Evolutionary conservation across 35 echinoderm and acorn worm genomes (phyloP).

Genomic region (Strongylocentrotus purpuratus): DNA sequence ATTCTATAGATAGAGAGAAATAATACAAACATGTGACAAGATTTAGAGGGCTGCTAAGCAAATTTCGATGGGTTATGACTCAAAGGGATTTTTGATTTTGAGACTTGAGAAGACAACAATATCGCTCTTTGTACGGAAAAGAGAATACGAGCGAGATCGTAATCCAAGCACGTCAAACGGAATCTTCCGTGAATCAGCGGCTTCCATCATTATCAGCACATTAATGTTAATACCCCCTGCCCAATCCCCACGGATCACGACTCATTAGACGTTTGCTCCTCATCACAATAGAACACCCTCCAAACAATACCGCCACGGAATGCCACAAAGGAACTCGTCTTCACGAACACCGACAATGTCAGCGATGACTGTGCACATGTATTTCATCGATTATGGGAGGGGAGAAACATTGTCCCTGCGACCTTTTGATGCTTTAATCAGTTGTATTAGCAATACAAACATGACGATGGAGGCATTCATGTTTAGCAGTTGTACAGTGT

Average conservation of each 20-base stretch:
- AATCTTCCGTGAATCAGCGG: neutral
- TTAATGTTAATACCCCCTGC: neutral
- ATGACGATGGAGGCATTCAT: neutral
- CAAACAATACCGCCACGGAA: neutral
- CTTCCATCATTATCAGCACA: conserved; percentile 10
- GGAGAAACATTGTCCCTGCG: neutral
- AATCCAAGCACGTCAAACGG: neutral
- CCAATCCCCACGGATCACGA: neutral
- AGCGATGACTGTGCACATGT: neutral
- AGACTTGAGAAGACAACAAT: too few relatives aligned
- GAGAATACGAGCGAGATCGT: neutral
- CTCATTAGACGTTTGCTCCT: neutral
- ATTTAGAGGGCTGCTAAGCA: too few relatives aligned
- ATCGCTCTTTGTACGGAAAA: too few relatives aligned
- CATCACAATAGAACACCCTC: neutral
- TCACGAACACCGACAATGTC: neutral
- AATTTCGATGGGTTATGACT: neutral
- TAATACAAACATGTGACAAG: too few relatives aligned
- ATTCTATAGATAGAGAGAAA: too few relatives aligned
- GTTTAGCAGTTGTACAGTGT: neutral
- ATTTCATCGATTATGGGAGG: neutral
- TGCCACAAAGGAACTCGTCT: neutral
- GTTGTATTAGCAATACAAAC: neutral
- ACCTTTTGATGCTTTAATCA: neutral
- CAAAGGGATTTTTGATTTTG: neutral